Conservation (phyloP, 2,113 vertebrate genomes). For the Emydura subglobosa region DNA sequence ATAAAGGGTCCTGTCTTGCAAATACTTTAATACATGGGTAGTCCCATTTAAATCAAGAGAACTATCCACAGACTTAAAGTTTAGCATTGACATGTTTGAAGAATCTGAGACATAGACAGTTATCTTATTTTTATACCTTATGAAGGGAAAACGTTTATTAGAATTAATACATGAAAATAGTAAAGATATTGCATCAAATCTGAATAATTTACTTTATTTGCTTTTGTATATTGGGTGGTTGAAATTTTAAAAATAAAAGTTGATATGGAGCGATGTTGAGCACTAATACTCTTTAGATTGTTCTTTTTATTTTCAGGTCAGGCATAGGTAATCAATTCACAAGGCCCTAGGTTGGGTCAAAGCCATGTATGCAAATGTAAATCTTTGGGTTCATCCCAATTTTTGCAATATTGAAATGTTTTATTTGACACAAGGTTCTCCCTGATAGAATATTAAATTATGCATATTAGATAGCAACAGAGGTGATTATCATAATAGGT, state of each 20-base stretch:
- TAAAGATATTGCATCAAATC: background rate
- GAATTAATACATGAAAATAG: no score
- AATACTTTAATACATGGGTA: background rate
- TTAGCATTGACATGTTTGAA: background rate
- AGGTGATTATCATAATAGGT: background rate
- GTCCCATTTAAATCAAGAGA: background rate
- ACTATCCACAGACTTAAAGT: background rate
- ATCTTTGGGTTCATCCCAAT: background rate
- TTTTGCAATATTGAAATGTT: background rate
- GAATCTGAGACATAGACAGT: background rate
- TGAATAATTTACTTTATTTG: background rate
- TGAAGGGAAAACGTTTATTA: background rate
- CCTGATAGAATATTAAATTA: background rate
- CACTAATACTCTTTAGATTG: background rate
- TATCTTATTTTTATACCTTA: no score
- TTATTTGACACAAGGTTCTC: background rate
- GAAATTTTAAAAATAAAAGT: background rate
- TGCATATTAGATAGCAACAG: background rate
- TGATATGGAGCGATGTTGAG: background rate
- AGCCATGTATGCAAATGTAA: background rate
- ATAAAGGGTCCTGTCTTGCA: background rate
- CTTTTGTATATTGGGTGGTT: background rate
- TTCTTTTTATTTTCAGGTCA: background rate
- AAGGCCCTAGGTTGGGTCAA: accelerated
- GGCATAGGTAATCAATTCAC: background rate